Percentiles rank a stretch among this genome's conserved stretches.
phyloP scores from a whole-genome alignment of 2,113 vertebrate species.

The Cairina moschata region DNA sequence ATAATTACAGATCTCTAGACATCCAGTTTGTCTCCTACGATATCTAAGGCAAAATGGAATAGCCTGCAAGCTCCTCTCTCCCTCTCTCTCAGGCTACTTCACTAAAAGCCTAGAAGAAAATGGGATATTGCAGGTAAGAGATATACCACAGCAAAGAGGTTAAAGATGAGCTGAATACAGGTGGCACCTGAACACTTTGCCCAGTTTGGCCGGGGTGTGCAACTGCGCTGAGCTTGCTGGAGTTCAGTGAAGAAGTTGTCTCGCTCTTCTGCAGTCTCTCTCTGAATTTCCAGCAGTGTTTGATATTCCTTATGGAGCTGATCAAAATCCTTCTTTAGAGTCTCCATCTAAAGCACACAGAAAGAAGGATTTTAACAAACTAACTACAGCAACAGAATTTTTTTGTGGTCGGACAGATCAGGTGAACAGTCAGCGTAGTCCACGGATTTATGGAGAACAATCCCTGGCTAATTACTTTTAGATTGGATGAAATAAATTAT shows the following conservation, averaged over 20 bases:
- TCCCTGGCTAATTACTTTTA: neutral
- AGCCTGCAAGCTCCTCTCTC: neutral
- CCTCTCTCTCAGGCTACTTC: neutral
- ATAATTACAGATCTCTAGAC: neutral
- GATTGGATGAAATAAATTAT: neutral
- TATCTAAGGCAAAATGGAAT: neutral
- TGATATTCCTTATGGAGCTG: conserved; percentile 78
- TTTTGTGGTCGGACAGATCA: neutral
- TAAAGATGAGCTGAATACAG: neutral
- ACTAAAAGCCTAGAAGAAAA: neutral
- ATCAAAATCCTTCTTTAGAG: conserved; percentile 76
- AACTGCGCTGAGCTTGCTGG: conserved; percentile 55
- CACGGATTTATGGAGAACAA: neutral
- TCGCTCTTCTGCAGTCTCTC: conserved; percentile 57
- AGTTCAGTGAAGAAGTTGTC: conserved; percentile 56
- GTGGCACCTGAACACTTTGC: conserved; percentile 74
- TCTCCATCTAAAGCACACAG: conserved; percentile 69
- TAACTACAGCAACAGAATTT: neutral
- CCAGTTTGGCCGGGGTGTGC: conserved; percentile 69
- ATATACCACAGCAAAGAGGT: neutral
- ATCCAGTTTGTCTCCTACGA: neutral
- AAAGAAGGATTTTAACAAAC: neutral
- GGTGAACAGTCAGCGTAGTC: neutral
- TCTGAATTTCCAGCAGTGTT: conserved; percentile 79
- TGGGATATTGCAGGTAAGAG: neutral